Evolutionary conservation across 2,888 invertebrate genomes (phyloP).

Genomic region (Sturmia bella): DNA sequence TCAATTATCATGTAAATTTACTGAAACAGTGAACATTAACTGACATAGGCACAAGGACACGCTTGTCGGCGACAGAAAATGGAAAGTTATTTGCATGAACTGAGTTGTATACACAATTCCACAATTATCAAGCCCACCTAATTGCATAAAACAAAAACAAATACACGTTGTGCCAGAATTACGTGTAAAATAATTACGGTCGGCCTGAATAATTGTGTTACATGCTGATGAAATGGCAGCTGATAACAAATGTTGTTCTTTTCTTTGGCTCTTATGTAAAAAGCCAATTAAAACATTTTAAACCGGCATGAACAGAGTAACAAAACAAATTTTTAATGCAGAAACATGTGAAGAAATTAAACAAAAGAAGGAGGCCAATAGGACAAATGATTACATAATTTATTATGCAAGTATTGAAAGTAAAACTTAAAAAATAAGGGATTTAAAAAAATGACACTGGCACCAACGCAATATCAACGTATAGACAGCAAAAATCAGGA

Average conservation of each 20-base stretch:
- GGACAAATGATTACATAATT: too few species aligned
- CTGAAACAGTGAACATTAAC: conserved; percentile 2
- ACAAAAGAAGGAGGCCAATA: too few species aligned
- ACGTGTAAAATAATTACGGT: not conserved
- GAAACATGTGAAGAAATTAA: not conserved
- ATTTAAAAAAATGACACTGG: too few species aligned
- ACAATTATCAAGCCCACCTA: not conserved
- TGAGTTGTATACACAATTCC: not conserved
- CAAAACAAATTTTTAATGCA: not conserved
- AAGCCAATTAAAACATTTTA: not conserved
- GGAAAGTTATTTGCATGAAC: not conserved
- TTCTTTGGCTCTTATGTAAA: not conserved
- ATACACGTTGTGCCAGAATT: not conserved
- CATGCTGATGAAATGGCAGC: conserved; percentile 1
- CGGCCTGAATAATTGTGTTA: conserved; percentile 4
- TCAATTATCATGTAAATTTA: conserved; percentile 17
- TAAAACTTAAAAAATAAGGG: too few species aligned
- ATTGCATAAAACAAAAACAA: not conserved
- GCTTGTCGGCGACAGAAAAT: not conserved
- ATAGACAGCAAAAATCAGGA: too few species aligned
- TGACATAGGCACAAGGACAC: not conserved
- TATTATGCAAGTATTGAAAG: too few species aligned
- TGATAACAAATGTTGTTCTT: not conserved
- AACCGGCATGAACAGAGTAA: not conserved
- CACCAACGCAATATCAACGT: too few species aligned